Percentiles rank a stretch among this genome's conserved stretches.
phyloP scores from a whole-genome alignment of 1,140 invertebrate genomes.

The Saccostrea echinata region DNA sequence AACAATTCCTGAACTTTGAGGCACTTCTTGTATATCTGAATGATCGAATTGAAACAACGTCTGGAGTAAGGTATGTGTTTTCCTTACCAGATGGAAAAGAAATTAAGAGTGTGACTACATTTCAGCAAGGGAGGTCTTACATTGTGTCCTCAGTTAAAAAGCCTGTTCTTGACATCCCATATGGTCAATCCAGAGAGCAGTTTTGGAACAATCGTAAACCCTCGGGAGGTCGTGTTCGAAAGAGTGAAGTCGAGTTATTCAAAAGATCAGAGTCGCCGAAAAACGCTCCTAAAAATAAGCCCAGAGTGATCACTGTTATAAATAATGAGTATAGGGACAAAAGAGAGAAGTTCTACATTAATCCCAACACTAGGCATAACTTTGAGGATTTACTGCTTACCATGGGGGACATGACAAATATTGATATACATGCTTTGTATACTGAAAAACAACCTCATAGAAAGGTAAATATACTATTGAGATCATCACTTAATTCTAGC shows the following conservation, averaged over 20 bases:
- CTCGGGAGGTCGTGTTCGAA: constrained; percentile 60
- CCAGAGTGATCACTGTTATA: constrained; percentile 72
- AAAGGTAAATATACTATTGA: constrained; percentile 65
- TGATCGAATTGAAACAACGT: constrained; percentile 73
- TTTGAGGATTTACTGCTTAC: constrained; percentile 97
- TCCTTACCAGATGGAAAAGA: constrained; percentile 90
- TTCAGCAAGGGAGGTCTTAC: constrained; percentile 94
- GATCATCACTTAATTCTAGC: no score
- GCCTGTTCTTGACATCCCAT: constrained; percentile 80
- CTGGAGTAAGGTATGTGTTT: constrained; percentile 87
- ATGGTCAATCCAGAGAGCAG: constrained; percentile 69
- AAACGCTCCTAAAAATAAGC: constrained; percentile 53
- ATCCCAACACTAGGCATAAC: constrained; percentile 93
- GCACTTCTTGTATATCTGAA: constrained; percentile 87
- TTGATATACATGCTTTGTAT: constrained; percentile 69
- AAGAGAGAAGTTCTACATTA: constrained; percentile 84
- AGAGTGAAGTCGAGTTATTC: constrained; percentile 66
- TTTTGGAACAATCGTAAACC: constrained; percentile 68
- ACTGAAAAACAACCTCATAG: constrained; percentile 69
- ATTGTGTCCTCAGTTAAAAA: constrained; percentile 91
- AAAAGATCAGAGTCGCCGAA: constrained; percentile 42
- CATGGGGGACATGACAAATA: constrained; percentile 69
- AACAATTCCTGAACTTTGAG: constrained; percentile 90
- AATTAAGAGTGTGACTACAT: constrained; percentile 90
- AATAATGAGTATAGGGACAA: constrained; percentile 73